These are phyloP conservation scores for Yponomeuta plumbellus DNA, from an alignment of 2,888 invertebrate genomes.

Conservation along the genomic window DNA sequence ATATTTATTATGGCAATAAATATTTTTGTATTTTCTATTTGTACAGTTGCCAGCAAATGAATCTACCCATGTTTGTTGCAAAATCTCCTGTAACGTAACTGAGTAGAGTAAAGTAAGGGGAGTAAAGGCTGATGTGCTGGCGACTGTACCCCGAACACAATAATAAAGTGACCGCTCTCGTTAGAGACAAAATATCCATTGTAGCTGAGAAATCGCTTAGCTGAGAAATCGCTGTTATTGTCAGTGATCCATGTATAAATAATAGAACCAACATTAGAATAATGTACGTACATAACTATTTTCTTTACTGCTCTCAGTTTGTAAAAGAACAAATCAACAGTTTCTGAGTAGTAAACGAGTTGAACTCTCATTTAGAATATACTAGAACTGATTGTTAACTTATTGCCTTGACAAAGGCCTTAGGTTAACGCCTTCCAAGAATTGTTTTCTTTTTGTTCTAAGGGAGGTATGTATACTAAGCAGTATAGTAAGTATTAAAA, in stretches of 20 bases:
- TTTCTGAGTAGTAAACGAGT: neutral
- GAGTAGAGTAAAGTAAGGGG: too few species aligned
- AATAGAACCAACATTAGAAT: neutral
- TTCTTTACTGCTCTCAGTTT: neutral
- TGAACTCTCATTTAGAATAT: neutral
- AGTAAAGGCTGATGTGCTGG: neutral
- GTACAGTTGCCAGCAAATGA: too few species aligned
- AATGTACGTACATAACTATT: neutral
- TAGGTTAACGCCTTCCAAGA: too few species aligned
- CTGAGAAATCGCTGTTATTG: neutral
- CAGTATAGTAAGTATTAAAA: too few species aligned
- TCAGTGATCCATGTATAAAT: too few species aligned
- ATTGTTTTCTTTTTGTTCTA: too few species aligned
- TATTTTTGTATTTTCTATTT: too few species aligned
- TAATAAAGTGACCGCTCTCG: neutral
- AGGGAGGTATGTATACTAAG: too few species aligned
- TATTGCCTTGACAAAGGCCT: too few species aligned
- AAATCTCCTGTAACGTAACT: too few species aligned
- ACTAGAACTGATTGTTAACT: neutral
- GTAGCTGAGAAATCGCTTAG: neutral
- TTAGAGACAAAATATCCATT: neutral
- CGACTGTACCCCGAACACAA: neutral
- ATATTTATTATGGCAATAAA: too few species aligned
- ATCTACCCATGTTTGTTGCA: too few species aligned
- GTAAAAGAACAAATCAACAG: neutral